Percentiles rank a stretch among this genome's conserved stretches.
phyloP scores from a whole-genome alignment of 2,797 vertebrate genomes.

The Ptychobarbus kaznakovi region DNA sequence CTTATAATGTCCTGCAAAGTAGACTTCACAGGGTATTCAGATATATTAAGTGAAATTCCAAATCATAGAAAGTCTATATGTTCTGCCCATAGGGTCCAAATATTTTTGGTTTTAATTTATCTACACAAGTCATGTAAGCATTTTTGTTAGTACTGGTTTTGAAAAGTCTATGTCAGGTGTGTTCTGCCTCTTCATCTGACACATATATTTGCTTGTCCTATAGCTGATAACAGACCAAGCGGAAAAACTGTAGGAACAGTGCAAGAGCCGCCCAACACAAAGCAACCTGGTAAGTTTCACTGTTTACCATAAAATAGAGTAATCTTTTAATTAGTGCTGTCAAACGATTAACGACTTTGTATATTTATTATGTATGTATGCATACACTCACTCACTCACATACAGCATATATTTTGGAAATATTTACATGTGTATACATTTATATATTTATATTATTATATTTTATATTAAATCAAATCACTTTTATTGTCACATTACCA shows the following conservation, averaged over 20 bases:
- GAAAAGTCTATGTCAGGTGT: not conserved
- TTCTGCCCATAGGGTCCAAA: not conserved
- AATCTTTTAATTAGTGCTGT: no score
- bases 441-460: no score
- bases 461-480: no score
- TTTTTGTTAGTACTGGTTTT: constrained; percentile 4
- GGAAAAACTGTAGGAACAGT: constrained; percentile 87
- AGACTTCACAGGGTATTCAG: constrained; percentile 10
- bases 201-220: constrained; percentile 41
- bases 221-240: constrained; percentile 92
- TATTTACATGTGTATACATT: no score
- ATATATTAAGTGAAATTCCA: constrained; percentile 3
- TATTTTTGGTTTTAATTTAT: not conserved
- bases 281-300: constrained; percentile 81
- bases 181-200: constrained; percentile 28
- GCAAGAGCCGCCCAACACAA: constrained; percentile 87
- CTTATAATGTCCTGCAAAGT: constrained; percentile 35
- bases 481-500: no score
- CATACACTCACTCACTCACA: no score
- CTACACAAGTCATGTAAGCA: not conserved
- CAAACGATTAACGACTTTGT: no score
- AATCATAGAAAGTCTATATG: not conserved
- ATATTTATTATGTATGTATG: no score
- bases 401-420: no score
- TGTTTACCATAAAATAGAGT: not conserved